Evolutionary conservation across 2,888 invertebrate genomes (phyloP), one percentile per base, ranked within the genome.

Genomic region (Lomographa bimaculata): DNA sequence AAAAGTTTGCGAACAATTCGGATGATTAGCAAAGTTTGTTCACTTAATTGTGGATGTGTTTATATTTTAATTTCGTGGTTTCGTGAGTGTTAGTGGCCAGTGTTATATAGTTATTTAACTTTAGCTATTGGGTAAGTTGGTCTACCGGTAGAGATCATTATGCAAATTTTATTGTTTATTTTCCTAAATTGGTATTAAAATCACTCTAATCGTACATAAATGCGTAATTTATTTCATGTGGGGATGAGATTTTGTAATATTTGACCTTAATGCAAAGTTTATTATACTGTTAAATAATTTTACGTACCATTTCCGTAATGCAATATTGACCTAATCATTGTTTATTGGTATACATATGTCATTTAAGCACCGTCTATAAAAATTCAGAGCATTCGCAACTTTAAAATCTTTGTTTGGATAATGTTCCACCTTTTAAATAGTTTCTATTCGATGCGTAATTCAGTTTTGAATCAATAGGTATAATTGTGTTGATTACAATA

Each of bases 1-100:
- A 52, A 62, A 72, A 78, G 71, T 75, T 76, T 64, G 65, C 56
- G 53, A 66, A 70, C 75, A 65, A 67, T 76, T 72, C 56, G 67
- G 58, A 46, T 69, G 69, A 71, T 74, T 72, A 71, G 71, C 58
- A 39, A 64, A 78, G 65, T 60, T 63, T 61, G 53, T 40, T 41
- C 53, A 58, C 52, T 57, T 58, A 55, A 55, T 61, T 55, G 58
- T 53, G 52, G 43, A 50, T 65, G 60, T 61, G 60, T 71, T 71
- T 71, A 64, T 62, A 59, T 56, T n/a, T n/a, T 53, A 30, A 55
- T 53, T 59, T 54, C 58, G 59, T 62, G 58, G 43, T 64, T 59
- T 65, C 50, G 30, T 49, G 16, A 37, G 46, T 55, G 50, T 56
- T 60, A 61, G 57, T 62, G 55, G 50, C 53, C 52, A 57, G 64